Evolutionary conservation across 2,797 vertebrate species (phyloP), one percentile per base, ranked within the genome.

Genomic region (Capromys pilorides): DNA sequence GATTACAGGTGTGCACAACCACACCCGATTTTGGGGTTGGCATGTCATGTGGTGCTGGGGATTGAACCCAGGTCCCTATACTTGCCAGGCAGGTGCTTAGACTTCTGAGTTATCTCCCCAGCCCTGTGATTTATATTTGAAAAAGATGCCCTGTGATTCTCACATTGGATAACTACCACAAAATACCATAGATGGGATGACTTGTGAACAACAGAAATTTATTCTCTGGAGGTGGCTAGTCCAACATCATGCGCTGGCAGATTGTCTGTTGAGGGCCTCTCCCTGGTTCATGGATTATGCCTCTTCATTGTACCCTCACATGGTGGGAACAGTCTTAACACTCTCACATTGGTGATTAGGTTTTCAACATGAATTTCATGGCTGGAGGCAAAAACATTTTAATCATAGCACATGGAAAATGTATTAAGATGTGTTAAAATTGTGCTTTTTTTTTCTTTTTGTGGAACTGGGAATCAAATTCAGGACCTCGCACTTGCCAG

Each of bases 321-420:
- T 61, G 21, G 28, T 51, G 31, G 51, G 54, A 82, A 57, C 12
- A n/a, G 18, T 59, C 36, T 31, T 79, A 93, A 62, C n/a, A 28
- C 39, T 28, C 11, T 71, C 75, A 62, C 54, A 11, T 22, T 62
- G 39, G 5, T 69, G 26, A 22, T 57, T 51, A 66, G 33, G 2
- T 87, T 84, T 79, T 66, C 33, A 21, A 4, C 21, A n/a, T 67
- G 36, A 67, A 78, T 92, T 77, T 90, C 22, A 61, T 28, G 10
- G 49, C 2, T 13, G 21, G 33, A 16, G 49, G 19, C 24, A 61
- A 18, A 61, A 75, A 45, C 69, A 87, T 59, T 73, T 73, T n/a
- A 14, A 59, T 61, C 54, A 87, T 87, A 87, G 36, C 39, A 24
- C 31, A 26, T 93, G 77, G 78, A 91, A 92, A 90, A 83, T 83